phyloP scores from a whole-genome alignment of 2,888 invertebrate genomes.

The Drosophila neonasuta region DNA sequence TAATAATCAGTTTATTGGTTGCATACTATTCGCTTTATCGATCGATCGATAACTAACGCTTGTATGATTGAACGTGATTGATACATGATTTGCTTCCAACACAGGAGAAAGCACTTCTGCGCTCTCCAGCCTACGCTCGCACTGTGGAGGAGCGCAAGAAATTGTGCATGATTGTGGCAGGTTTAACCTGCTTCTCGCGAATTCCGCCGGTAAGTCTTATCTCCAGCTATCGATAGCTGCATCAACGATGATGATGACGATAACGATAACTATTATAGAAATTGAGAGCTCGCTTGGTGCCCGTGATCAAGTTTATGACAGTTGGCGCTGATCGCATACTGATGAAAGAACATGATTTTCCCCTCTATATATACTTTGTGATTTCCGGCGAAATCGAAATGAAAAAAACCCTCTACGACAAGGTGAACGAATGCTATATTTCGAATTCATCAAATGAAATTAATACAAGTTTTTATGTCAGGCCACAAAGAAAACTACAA shows the following conservation, averaged over 20 bases:
- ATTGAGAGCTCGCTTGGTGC: slow-evolving; percentile 85
- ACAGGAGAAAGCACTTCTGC: slow-evolving; percentile 86
- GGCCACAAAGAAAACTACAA: slow-evolving; percentile 18
- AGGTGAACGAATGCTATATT: slow-evolving; percentile 48
- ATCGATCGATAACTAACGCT: neutral
- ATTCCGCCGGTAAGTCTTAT: slow-evolving; percentile 84
- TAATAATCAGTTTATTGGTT: neutral
- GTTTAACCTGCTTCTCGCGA: slow-evolving; percentile 85
- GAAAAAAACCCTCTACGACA: slow-evolving; percentile 69
- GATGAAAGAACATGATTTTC: slow-evolving; percentile 85
- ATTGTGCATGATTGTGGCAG: slow-evolving; percentile 84
- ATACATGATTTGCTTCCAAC: slow-evolving; percentile 19
- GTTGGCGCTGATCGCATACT: slow-evolving; percentile 85
- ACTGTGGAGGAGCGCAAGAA: slow-evolving; percentile 85
- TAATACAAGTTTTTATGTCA: neutral
- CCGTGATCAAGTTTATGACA: slow-evolving; percentile 85
- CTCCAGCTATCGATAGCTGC: neutral
- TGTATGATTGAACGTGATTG: neutral
- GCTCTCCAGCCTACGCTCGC: slow-evolving; percentile 84
- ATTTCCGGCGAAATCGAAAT: slow-evolving; percentile 84
- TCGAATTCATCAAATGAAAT: neutral
- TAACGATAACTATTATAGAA: slow-evolving; percentile 80
- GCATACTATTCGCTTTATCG: too few species aligned
- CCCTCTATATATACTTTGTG: slow-evolving; percentile 86
- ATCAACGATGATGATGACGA: neutral